Conservation (phyloP, 2,797 vertebrate species). For the Octomys mimax region DNA sequence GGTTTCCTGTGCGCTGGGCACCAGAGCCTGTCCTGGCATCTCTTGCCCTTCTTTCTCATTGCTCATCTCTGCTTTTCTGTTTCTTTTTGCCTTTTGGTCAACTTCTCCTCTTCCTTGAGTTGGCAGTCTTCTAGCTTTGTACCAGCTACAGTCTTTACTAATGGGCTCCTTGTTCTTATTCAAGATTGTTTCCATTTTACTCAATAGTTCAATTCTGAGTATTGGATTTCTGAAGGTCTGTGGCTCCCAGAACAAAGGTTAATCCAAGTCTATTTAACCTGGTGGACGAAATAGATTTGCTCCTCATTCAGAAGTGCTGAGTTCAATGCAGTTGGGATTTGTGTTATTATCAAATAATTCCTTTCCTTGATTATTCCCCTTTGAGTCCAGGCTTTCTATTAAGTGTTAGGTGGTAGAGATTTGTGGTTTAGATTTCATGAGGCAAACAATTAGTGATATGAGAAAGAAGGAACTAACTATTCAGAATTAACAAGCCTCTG, state of each 20-base stretch:
- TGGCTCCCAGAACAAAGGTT: slow-evolving; percentile 42
- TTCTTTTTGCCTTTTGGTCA: neutral
- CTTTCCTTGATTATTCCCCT: slow-evolving; percentile 39
- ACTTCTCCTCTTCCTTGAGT: neutral
- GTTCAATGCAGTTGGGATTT: neutral
- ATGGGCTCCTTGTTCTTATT: neutral
- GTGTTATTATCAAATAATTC: slow-evolving; percentile 23
- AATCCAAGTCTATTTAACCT: slow-evolving; percentile 42
- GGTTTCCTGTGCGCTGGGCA: neutral
- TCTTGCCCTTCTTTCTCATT: neutral
- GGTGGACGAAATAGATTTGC: slow-evolving; percentile 20
- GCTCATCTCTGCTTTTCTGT: neutral
- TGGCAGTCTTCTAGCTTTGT: neutral
- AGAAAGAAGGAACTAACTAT: neutral
- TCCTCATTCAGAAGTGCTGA: neutral
- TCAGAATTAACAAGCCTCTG: neutral
- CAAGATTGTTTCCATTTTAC: neutral
- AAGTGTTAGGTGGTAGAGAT: slow-evolving; percentile 26
- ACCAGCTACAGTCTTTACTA: neutral
- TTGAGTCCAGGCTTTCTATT: slow-evolving; percentile 1
- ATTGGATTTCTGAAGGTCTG: slow-evolving; percentile 52
- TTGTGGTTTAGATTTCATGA: slow-evolving; percentile 12
- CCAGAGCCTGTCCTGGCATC: neutral
- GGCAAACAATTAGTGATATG: slow-evolving; percentile 32
- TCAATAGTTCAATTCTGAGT: neutral